A percentile compares a stretch with the other conserved stretches of the same genome.
phyloP scores from a whole-genome alignment of 2,888 invertebrate species.

The Drepanosiphum platanoidis region DNA sequence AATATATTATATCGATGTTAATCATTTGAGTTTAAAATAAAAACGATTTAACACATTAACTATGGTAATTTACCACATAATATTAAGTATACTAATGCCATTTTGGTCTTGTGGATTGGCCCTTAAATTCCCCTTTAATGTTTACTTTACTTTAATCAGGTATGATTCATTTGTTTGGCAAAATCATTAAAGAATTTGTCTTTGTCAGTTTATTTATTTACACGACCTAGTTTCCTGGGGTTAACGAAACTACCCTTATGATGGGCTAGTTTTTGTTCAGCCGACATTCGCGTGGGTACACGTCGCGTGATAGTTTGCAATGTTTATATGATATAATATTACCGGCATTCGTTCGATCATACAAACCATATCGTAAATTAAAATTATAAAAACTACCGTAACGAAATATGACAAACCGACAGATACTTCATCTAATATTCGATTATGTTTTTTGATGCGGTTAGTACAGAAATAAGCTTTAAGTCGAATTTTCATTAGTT shows the following conservation, averaged over 20 bases:
- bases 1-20: background rate
- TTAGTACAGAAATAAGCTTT: background rate
- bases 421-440: slow-evolving; percentile 43
- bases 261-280: slow-evolving; percentile 18
- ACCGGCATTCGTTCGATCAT: slow-evolving; percentile 2
- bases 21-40: background rate
- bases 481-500: background rate
- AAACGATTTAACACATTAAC: background rate
- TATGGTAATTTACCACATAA: background rate
- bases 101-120: background rate
- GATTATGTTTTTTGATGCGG: slow-evolving; percentile 34
- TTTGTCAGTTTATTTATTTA: slow-evolving; percentile 53
- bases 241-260: slow-evolving; percentile 41
- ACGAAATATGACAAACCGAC: slow-evolving; percentile 42
- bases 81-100: background rate
- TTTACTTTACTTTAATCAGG: background rate
- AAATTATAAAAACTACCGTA: background rate
- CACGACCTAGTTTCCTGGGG: slow-evolving; percentile 48
- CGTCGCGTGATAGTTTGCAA: background rate
- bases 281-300: slow-evolving; percentile 26
- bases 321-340: slow-evolving; percentile 26
- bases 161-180: background rate
- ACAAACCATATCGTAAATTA: background rate
- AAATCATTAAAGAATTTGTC: slow-evolving; percentile 32
- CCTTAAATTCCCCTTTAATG: background rate